Evolutionary conservation across 2,888 invertebrate genomes (phyloP).

Genomic region (Phlogophora meticulosa): DNA sequence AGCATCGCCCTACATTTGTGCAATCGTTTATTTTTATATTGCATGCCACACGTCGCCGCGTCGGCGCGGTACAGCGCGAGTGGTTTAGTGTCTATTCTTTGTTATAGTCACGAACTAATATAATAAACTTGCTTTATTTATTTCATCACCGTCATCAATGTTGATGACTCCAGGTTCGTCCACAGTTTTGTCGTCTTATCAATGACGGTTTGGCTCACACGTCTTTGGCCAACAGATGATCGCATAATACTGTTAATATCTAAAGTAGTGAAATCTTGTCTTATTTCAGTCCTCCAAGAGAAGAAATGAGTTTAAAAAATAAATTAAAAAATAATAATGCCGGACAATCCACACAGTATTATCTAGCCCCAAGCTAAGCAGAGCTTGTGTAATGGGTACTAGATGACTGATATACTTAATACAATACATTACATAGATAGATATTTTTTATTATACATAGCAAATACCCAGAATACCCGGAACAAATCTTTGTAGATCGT

Average conservation of each 20-base stretch:
- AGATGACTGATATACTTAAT: no score
- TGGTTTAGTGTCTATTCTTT: constrained; percentile 22
- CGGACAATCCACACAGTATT: no score
- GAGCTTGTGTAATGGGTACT: no score
- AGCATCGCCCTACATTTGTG: constrained; percentile 35
- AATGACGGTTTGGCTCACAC: not conserved
- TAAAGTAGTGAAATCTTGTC: not conserved
- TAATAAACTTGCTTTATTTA: constrained; percentile 8
- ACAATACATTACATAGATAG: no score
- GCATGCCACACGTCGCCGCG: not conserved
- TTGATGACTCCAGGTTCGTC: not conserved
- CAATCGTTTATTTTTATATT: constrained; percentile 8
- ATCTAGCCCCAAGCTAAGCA: no score
- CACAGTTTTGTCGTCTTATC: not conserved
- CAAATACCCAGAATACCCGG: no score
- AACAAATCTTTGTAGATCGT: no score
- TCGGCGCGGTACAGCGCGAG: no score
- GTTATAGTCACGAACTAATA: constrained; percentile 34
- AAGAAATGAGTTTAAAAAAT: no score
- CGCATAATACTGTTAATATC: no score
- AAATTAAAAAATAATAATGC: not conserved
- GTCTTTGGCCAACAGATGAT: not conserved
- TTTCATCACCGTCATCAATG: not conserved
- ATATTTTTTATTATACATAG: no score
- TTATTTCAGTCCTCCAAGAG: not conserved